Percentiles rank a stretch among this genome's conserved stretches.
These are phyloP conservation scores for Malthinus seriepunctatus DNA, from an alignment of 2,888 invertebrate genomes.

Conservation along the genomic window DNA sequence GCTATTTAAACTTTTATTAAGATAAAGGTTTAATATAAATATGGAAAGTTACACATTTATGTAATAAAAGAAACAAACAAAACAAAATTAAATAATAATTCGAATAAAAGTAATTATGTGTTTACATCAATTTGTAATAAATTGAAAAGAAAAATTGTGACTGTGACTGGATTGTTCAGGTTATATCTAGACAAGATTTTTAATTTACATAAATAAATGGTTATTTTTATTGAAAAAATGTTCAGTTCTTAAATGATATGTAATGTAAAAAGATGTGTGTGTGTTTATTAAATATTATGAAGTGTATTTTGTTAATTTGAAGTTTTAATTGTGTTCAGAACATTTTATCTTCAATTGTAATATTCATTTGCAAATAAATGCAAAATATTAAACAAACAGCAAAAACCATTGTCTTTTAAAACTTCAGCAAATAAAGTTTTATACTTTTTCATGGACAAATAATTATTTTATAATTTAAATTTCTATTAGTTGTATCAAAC, in stretches of 20 bases:
- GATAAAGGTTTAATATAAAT: too few species aligned
- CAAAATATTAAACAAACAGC: constrained; percentile 6
- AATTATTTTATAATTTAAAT: neutral
- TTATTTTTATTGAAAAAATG: constrained; percentile 14
- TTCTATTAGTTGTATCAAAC: neutral
- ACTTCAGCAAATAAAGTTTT: constrained; percentile 9
- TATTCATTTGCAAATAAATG: constrained; percentile 8
- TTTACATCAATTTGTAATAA: too few species aligned
- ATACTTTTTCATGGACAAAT: constrained; percentile 8
- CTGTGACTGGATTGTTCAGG: constrained; percentile 33
- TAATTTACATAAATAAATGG: constrained; percentile 16
- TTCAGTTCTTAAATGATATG: constrained; percentile 7
- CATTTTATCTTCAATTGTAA: neutral
- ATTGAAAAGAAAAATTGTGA: neutral
- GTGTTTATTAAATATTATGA: neutral
- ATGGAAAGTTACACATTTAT: too few species aligned
- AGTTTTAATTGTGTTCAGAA: neutral
- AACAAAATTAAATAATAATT: too few species aligned
- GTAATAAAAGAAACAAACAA: too few species aligned
- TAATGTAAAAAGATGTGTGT: constrained; percentile 1
- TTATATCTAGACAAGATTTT: constrained; percentile 30
- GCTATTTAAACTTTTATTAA: too few species aligned
- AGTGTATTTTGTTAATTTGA: neutral
- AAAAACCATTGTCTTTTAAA: constrained; percentile 2
- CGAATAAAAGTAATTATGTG: too few species aligned